Base-by-base conservation (phyloP, 2,888 invertebrate species). In the Tolmerus cingulatus region DNA sequence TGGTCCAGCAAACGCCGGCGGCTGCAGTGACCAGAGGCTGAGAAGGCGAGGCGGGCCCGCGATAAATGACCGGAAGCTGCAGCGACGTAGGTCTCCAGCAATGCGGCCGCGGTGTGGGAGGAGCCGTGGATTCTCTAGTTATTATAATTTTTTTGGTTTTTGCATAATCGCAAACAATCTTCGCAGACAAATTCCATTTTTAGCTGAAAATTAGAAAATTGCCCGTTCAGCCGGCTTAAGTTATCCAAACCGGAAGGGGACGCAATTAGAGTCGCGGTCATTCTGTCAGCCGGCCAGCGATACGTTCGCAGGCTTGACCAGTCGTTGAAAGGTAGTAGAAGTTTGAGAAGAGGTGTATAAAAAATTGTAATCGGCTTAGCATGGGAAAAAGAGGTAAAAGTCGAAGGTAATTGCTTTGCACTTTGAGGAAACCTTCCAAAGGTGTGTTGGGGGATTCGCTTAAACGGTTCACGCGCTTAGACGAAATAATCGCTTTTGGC, bases 61-160 rank as follows among this genome's bases (percentile, higher is more conserved):
- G 79, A 79, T 79, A 79, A 79, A 79, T 51, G 79, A 51, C 23
- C 79, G 79, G 79, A 79, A 79, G 79, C 51, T 51, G 79, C 79
- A 76, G 3, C 76, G 76, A 37, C 51, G 79, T 79, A 79, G 46
- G 66, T 55, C 51, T 51, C 30, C 16, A 66, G 66, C 30, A 27
- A 51, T 46, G 79, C 9, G 23, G 30, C 46, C 16, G 27, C 30
- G 46, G 79, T 79, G 79, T 79, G 79, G 79, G 79, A 79, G 46
- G 23, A 14, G 30, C 51, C 51, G 79, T 79, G 79, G 79, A 79
- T 79, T 79, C 66, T 79, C 23, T 30, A 30, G 51, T 30, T 16
- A 79, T 51, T 34, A 34, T 34, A 2, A 30, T 34, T 34, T 34
- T 34, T 4, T 46, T 79, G 51, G 1, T 46, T 46, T 79, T 79